Conservation (phyloP, 2,888 invertebrate species). For the Erpobdella octoculata region DNA sequence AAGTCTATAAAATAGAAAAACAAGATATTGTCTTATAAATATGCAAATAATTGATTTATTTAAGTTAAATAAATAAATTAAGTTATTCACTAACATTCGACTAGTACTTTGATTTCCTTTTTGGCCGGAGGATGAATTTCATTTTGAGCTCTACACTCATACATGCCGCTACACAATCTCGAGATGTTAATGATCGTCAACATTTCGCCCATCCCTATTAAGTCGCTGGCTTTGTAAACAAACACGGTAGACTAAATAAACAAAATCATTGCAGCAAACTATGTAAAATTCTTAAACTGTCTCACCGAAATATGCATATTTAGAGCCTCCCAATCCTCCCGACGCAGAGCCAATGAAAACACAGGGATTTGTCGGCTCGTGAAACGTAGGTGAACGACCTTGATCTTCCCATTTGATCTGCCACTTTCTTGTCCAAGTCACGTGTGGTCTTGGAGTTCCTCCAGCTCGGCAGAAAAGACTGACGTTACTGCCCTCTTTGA, state of each 20-base stretch:
- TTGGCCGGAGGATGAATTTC: slow-evolving; percentile 75
- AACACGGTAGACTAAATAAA: neutral
- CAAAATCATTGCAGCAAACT: too few relatives aligned
- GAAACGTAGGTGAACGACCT: too few relatives aligned
- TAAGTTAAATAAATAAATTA: neutral
- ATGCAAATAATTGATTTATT: neutral
- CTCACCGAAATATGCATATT: too few relatives aligned
- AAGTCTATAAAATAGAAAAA: too few relatives aligned
- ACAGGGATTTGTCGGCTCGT: neutral
- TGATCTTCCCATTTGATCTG: too few relatives aligned
- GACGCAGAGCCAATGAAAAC: neutral
- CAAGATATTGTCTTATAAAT: neutral
- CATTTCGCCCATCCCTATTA: slow-evolving; percentile 66
- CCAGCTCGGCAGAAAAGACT: slow-evolving; percentile 71
- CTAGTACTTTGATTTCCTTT: slow-evolving; percentile 33
- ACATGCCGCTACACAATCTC: slow-evolving; percentile 80
- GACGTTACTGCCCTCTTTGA: slow-evolving; percentile 85
- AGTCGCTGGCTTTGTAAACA: too few relatives aligned
- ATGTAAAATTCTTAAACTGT: too few relatives aligned
- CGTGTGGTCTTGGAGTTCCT: slow-evolving; percentile 73
- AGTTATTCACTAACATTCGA: slow-evolving; percentile 35
- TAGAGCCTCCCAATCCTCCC: too few relatives aligned
- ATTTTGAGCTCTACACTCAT: slow-evolving; percentile 82
- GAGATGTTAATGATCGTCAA: slow-evolving; percentile 71
- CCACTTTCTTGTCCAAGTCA: slow-evolving; percentile 67